These are phyloP conservation scores for Rhineura floridana DNA, from an alignment of 2,113 vertebrate species.

Conservation along the genomic window DNA sequence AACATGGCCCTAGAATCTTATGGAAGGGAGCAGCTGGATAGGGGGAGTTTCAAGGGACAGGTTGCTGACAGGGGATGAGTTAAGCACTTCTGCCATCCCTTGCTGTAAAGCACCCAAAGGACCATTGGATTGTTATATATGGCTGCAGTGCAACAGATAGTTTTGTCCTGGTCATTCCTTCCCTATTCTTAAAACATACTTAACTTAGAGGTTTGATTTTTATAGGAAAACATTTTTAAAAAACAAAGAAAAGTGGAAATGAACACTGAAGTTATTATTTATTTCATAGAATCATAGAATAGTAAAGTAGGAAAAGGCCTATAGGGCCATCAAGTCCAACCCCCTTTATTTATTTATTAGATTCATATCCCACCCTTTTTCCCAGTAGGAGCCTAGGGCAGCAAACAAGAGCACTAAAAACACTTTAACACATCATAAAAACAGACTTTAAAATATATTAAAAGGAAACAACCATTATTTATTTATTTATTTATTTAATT, in stretches of 20 bases:
- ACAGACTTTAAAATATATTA: too few species aligned
- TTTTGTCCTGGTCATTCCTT: neutral
- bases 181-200: neutral
- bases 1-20: neutral
- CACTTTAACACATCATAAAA: too few species aligned
- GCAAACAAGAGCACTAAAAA: too few species aligned
- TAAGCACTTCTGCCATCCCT: neutral
- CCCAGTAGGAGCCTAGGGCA: too few species aligned
- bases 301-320: too few species aligned
- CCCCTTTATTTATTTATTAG: too few species aligned
- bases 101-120: neutral
- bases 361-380: too few species aligned
- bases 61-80: neutral
- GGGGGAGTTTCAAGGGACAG: neutral
- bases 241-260: constrained; percentile 74
- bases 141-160: neutral
- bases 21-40: neutral
- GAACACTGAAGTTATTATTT: constrained; percentile 69
- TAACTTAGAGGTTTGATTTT: neutral
- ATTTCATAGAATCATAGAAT: too few species aligned
- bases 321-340: too few species aligned
- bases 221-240: neutral
- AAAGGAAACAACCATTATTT: too few species aligned
- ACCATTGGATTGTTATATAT: neutral
- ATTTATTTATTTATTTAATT: too few species aligned